A percentile compares a stretch with the other conserved stretches of the same genome.
phyloP scores from a whole-genome alignment of 2,797 vertebrate genomes.

The Acipenser transmontanus region DNA sequence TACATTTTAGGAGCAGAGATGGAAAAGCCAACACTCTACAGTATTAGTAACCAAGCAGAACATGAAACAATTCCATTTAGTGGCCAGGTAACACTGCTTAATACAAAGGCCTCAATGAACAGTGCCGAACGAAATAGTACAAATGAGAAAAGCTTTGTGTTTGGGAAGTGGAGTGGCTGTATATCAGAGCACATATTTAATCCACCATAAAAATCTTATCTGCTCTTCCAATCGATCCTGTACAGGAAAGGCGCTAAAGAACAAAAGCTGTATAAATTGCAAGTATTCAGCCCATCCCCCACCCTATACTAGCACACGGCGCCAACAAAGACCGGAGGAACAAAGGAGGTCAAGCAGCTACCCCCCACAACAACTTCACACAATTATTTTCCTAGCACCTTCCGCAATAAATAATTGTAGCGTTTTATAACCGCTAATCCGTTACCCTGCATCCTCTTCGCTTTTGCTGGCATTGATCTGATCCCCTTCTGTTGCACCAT shows the following conservation, averaged over 20 bases:
- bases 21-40: no score
- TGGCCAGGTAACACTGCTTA: no score
- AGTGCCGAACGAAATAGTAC: neutral
- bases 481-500: conserved; percentile 71
- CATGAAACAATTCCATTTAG: no score
- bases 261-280: neutral
- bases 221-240: no score
- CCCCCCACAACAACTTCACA: neutral
- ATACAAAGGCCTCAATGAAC: no score
- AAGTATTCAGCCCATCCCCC: conserved; percentile 53
- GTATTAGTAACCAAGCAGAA: no score
- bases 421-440: neutral
- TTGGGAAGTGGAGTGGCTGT: neutral
- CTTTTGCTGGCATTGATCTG: conserved; percentile 91
- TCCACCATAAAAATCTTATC: neutral
- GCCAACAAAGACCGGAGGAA: conserved; percentile 65
- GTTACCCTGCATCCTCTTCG: conserved; percentile 90
- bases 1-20: no score
- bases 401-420: neutral
- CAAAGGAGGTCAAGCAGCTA: conserved; percentile 49
- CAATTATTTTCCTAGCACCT: neutral
- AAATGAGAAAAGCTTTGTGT: neutral
- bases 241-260: no score
- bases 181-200: neutral
- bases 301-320: conserved; percentile 52